phyloP scores from a whole-genome alignment of 2,888 invertebrate species.

The Pecten maximus region DNA sequence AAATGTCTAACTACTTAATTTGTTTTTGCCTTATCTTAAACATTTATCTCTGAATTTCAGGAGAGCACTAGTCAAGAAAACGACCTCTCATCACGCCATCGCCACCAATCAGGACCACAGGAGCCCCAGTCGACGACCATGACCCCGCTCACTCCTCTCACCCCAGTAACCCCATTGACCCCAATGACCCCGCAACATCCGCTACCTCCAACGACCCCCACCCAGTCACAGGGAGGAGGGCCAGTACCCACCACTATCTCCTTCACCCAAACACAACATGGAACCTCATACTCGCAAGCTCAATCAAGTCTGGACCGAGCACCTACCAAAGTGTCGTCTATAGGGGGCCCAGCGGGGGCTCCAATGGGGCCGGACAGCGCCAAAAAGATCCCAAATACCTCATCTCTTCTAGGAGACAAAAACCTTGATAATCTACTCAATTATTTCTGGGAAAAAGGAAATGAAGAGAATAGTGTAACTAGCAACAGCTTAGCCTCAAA shows the following conservation, averaged over 20 bases:
- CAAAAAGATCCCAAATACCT: slow-evolving; percentile 46
- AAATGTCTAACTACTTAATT: no score
- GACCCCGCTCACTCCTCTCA: slow-evolving; percentile 34
- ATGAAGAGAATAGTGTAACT: slow-evolving; percentile 48
- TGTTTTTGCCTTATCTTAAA: neutral
- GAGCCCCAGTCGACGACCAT: slow-evolving; percentile 75
- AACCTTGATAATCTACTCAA: slow-evolving; percentile 67
- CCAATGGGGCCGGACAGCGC: slow-evolving; percentile 37
- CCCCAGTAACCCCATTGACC: slow-evolving; percentile 61
- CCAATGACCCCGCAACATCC: slow-evolving; percentile 54
- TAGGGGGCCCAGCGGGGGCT: neutral
- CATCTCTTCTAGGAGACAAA: slow-evolving; percentile 51
- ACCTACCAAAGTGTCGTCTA: neutral
- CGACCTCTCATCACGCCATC: slow-evolving; percentile 67
- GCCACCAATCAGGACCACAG: slow-evolving; percentile 77
- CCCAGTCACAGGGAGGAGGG: slow-evolving; percentile 42
- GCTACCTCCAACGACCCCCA: slow-evolving; percentile 39
- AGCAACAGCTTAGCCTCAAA: slow-evolving; percentile 50
- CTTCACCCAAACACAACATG: slow-evolving; percentile 47
- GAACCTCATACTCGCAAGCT: slow-evolving; percentile 38
- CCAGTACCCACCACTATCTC: slow-evolving; percentile 43
- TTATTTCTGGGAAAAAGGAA: slow-evolving; percentile 72
- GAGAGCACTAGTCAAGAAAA: slow-evolving; percentile 77
- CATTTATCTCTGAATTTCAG: slow-evolving; percentile 55
- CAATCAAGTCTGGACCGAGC: slow-evolving; percentile 30